Base-by-base conservation (phyloP, 2,113 vertebrate species). In the Corythoichthys haematopterus region DNA sequence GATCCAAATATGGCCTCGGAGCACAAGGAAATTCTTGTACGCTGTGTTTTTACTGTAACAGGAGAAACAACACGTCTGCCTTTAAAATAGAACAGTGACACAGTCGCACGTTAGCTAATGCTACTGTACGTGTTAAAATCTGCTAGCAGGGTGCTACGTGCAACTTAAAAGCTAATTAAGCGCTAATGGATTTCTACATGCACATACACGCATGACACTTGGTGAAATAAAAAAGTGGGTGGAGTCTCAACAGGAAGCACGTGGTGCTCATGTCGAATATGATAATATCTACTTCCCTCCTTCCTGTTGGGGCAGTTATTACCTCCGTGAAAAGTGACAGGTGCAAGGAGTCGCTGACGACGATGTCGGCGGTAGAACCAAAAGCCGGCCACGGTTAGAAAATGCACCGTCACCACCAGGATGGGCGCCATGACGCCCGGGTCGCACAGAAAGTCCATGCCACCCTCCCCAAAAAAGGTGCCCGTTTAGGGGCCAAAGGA, bases 351-450 rank as follows among this genome's bases (percentile, higher is more conserved):
- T 56, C 1, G 37, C 12, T 2, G 64, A 1, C 16, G 55, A 1
- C 69, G 36, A 11, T 72, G 81, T 2, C 86, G 80, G 16, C 79
- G 35, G 75, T 77, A 91, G 71, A 90, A 83, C 91, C 91, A 92
- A 40, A 88, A 71, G 4, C 91, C 91, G 1, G 90, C 87, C 2
- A 84, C 90, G 0, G 89, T 89, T n/a, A 91, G 6, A 38, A 91
- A 67, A 75, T 93, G 91, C 45, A 84, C 71, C 0, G 87, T 53
- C 28, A 90, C 84, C 71, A 91, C 85, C 14, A 92, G 77, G 69
- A 91, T 36, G 0, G 92, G 80, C 0, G 73, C 71, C 1, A 91
- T 2, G 12, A 92, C 65, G 0, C 77, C 14, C 0, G 84, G 88
- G 72, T 92, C 90, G 0, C 43, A 67, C 0, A 88, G 70, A 10